phyloP scores from a whole-genome alignment of 2,113 vertebrate species.

The Dromiciops gliroides region DNA sequence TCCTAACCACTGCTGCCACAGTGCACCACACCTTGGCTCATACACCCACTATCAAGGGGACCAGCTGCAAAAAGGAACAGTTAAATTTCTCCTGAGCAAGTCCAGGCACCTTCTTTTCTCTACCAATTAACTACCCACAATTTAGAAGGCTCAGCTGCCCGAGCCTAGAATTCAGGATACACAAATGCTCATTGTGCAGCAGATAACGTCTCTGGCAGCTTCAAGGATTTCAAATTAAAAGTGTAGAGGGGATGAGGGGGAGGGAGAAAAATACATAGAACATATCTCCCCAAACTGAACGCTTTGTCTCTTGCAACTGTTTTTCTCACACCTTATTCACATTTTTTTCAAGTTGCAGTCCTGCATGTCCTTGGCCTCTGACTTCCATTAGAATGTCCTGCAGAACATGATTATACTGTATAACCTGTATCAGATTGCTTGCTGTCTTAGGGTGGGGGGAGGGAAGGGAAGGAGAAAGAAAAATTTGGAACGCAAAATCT shows the following conservation, averaged over 20 bases:
- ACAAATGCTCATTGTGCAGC: conserved; percentile 77
- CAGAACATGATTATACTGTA: too few species aligned
- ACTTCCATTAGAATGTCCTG: conserved; percentile 54
- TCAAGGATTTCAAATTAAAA: conserved; percentile 78
- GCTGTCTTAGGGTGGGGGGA: too few species aligned
- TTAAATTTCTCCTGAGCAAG: conserved; percentile 79
- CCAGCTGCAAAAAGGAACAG: conserved; percentile 78
- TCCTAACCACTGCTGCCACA: conserved; percentile 62
- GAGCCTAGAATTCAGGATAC: conserved; percentile 74
- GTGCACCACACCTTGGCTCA: conserved; percentile 76
- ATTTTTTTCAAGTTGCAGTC: conserved; percentile 62
- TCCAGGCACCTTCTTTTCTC: conserved; percentile 81
- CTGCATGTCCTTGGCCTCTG: conserved; percentile 71
- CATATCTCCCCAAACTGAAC: conserved; percentile 1
- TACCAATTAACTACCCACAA: conserved; percentile 83
- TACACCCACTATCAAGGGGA: conserved; percentile 67
- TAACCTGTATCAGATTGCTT: too few species aligned
- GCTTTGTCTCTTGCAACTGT: conserved; percentile 15
- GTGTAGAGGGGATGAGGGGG: conserved; percentile 21
- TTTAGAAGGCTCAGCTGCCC: conserved; percentile 76
- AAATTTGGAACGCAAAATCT: too few species aligned
- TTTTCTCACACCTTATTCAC: conserved; percentile 42
- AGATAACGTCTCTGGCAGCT: conserved; percentile 75
- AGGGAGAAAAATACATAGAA: conserved; percentile 1
- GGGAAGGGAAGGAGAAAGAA: too few species aligned